phyloP scores from a whole-genome alignment of 2,888 invertebrate genomes.

The Noctua comes region DNA sequence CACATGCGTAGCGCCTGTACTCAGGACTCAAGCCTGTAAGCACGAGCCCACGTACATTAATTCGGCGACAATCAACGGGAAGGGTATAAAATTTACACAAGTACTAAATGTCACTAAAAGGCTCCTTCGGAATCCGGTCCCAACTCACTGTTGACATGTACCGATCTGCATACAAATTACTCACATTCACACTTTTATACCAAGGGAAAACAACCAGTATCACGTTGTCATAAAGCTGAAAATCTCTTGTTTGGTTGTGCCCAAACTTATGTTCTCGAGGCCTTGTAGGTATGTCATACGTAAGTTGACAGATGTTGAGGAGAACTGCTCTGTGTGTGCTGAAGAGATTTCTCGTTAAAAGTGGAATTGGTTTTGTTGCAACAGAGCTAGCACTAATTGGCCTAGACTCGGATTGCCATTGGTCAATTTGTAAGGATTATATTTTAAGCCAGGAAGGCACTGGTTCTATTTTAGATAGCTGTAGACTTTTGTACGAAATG shows the following conservation, averaged over 20 bases:
- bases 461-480: slow-evolving; percentile 14
- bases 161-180: slow-evolving; percentile 75
- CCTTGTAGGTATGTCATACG: slow-evolving; percentile 67
- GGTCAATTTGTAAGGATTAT: slow-evolving; percentile 61
- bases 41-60: slow-evolving; percentile 55
- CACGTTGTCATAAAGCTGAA: slow-evolving; percentile 30
- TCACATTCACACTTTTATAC: slow-evolving; percentile 52
- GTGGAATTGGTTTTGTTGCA: slow-evolving; percentile 50
- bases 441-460: slow-evolving; percentile 17
- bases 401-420: slow-evolving; percentile 42
- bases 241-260: slow-evolving; percentile 23
- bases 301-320: slow-evolving; percentile 72
- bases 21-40: neutral
- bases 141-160: slow-evolving; percentile 72
- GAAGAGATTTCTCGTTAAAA: slow-evolving; percentile 61
- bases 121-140: slow-evolving; percentile 66
- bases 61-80: slow-evolving; percentile 64
- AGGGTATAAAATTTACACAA: slow-evolving; percentile 72
- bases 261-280: slow-evolving; percentile 57
- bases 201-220: slow-evolving; percentile 48
- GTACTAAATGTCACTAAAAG: slow-evolving; percentile 72
- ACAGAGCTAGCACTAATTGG: slow-evolving; percentile 52
- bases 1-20: neutral
- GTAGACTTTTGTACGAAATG: neutral
- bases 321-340: slow-evolving; percentile 64